phyloP scores from a whole-genome alignment of 2,113 vertebrate species.

The Podarcis muralis region DNA sequence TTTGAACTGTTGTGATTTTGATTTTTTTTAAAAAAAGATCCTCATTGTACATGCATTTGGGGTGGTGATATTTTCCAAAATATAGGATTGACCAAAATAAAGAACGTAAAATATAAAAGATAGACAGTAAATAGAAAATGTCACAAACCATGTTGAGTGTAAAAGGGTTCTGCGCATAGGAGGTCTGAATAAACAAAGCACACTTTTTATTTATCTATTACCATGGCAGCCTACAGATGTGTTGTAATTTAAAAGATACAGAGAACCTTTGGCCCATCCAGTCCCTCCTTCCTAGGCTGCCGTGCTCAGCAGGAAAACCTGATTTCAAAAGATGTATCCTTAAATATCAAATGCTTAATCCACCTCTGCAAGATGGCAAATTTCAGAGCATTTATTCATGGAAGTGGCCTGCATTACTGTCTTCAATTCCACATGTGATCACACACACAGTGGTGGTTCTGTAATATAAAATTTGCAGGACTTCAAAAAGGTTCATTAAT shows the following conservation, averaged over 20 bases:
- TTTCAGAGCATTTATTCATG: conserved; percentile 55
- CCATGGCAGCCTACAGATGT: background rate
- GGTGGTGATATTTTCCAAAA: background rate
- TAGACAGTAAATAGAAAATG: background rate
- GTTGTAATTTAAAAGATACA: conserved; percentile 31
- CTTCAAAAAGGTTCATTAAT: conserved; percentile 60
- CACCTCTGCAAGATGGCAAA: conserved; percentile 25
- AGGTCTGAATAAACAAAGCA: background rate
- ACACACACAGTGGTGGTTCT: conserved; percentile 34
- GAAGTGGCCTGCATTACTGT: conserved; percentile 37
- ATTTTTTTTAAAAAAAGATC: no score
- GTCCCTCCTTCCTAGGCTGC: background rate
- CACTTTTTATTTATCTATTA: background rate
- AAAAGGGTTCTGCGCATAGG: background rate
- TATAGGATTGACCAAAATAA: background rate
- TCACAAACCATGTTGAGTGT: background rate
- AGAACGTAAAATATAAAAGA: background rate
- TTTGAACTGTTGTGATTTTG: no score
- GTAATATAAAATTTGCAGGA: conserved; percentile 50
- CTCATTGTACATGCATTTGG: background rate
- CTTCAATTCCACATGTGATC: conserved; percentile 43
- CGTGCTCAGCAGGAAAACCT: conserved; percentile 34
- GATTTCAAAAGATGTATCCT: conserved; percentile 33
- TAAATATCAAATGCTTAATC: conserved; percentile 48
- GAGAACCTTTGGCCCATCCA: background rate